Base-by-base conservation (phyloP, 2,888 invertebrate genomes). In the Plagiodera versicolora region DNA sequence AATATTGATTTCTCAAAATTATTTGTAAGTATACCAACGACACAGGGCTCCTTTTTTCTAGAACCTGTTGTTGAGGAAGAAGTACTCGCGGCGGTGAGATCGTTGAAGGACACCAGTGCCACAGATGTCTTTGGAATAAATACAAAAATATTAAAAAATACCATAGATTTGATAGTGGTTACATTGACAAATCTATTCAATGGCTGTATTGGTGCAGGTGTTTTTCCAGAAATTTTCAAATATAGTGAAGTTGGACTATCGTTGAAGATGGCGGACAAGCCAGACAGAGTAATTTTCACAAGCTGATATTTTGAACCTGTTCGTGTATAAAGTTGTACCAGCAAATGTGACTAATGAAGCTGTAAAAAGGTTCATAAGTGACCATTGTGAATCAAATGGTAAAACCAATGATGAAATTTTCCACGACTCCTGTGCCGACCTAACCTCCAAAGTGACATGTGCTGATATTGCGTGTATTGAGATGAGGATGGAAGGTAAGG, bases 141-240 rank as follows among this genome's bases (percentile, higher is more conserved):
- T n/a, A n/a, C n/a, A n/a, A n/a, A n/a, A n/a, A n/a, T n/a, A n/a
- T n/a, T n/a, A 39, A 44, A 50, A 32, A 4, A 30, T 30, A 50
- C 50, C 16, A 28, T 50, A 50, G 50, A 50, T 50, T 50, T 50
- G 50, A 32, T 14, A 50, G 50, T 32, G 50, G 50, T 32, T 28
- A 39, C 1, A 20, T 24, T 53, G 53, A 44, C 53, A 44, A 44
- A 39, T 20, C 44, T 53, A 20, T 53, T 53, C 19, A 53, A 53
- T 44, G 17, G 18, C 28, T 44, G 19, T 44, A 52, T 52, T 32
- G 16, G 52, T 52, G 52, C 39, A 39, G 39, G 35, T 35, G 39
- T 52, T 35, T 52, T 52, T 52, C 52, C 18, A 32, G n/a, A 52
- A 24, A 20, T 49, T 28, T 49, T 24, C 49, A 49, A 49, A 28